Evolutionary conservation across 2,888 invertebrate species (phyloP).

Genomic region (Stegana nigrithorax): DNA sequence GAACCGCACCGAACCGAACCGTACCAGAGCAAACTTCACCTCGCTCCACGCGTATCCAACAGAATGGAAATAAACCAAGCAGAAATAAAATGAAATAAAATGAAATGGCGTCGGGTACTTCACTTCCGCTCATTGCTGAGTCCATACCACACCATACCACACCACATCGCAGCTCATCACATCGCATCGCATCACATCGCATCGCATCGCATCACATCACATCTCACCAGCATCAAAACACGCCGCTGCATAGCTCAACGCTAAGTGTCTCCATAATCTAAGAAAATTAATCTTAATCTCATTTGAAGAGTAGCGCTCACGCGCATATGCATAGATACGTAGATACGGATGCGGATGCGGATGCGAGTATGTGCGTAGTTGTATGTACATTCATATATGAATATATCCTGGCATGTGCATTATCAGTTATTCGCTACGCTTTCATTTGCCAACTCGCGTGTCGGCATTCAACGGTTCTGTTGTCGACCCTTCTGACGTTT

Average conservation of each 20-base stretch:
- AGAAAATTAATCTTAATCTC: conserved; percentile 26
- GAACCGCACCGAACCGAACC: not conserved
- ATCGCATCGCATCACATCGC: not conserved
- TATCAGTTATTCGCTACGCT: too few relatives aligned
- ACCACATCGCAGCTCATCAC: too few relatives aligned
- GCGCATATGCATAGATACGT: conserved; percentile 8
- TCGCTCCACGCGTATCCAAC: not conserved
- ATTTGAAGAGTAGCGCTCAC: conserved; percentile 12
- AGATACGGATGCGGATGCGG: too few relatives aligned
- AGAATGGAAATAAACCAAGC: not conserved
- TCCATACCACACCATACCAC: not conserved
- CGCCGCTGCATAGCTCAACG: not conserved
- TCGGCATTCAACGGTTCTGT: too few relatives aligned
- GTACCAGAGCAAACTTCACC: not conserved
- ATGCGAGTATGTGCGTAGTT: too few relatives aligned
- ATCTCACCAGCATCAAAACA: not conserved
- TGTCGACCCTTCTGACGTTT: too few relatives aligned
- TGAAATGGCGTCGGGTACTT: not conserved
- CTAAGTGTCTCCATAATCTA: conserved; percentile 22
- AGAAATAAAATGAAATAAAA: not conserved
- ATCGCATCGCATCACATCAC: not conserved
- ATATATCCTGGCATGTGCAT: too few relatives aligned
- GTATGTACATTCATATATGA: too few relatives aligned
- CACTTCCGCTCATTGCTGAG: not conserved
- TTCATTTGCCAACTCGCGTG: too few relatives aligned